A percentile compares a stretch with the other conserved stretches of the same genome.
Evolutionary conservation across 2,888 invertebrate genomes (phyloP).

Genomic region (Peribatodes rhomboidaria): DNA sequence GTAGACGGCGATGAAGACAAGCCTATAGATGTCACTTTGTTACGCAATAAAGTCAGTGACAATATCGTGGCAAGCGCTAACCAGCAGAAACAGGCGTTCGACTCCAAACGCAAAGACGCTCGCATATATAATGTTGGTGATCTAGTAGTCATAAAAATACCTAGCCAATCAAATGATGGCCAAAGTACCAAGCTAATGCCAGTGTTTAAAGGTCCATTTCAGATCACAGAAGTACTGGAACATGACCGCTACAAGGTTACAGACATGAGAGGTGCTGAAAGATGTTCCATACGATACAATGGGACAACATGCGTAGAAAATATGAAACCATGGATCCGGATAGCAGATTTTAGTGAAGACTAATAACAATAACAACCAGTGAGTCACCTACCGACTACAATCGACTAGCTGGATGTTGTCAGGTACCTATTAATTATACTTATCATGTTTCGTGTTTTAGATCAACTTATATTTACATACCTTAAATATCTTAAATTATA

Average conservation of each 20-base stretch:
- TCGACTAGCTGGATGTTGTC: not conserved
- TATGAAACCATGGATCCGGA: not conserved
- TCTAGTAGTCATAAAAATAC: not conserved
- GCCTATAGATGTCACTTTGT: not conserved
- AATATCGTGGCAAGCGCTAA: not conserved
- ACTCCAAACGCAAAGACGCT: not conserved
- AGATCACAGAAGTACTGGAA: not conserved
- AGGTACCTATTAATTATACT: no score
- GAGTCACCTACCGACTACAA: no score
- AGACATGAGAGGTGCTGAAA: constrained; percentile 6
- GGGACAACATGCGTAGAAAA: not conserved
- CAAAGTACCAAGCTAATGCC: not conserved
- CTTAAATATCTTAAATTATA: no score
- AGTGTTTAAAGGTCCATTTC: not conserved
- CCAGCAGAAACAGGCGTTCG: not conserved
- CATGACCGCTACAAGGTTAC: not conserved
- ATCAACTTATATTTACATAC: no score
- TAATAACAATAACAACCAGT: no score
- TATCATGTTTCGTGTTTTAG: no score
- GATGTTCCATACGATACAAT: not conserved
- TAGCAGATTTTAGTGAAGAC: no score
- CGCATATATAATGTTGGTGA: not conserved
- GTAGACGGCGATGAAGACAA: not conserved
- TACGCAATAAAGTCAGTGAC: not conserved
- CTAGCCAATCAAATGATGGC: constrained; percentile 1